Evolutionary conservation across 2,888 invertebrate genomes (phyloP), one percentile per base, ranked within the genome.

Genomic region (Cryptus armator): DNA sequence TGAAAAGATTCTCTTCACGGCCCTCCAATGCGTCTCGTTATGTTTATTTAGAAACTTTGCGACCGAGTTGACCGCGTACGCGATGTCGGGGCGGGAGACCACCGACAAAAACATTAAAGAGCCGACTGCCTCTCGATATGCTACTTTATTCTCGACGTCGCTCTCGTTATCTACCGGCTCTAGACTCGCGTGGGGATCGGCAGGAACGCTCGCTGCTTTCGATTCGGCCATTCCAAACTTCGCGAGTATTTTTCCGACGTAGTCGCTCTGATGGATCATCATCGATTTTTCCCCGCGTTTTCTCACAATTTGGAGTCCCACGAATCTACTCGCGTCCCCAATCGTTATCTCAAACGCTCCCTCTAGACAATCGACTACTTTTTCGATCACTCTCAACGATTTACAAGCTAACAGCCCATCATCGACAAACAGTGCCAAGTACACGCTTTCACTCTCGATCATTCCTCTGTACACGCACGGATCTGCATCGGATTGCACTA

Each of bases 201-300:
- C 59, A 1, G 72, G 72, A 4, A 72, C 59, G 62, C 81, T 74
- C 9, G 82, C 64, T 10, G 87, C 56, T 51, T 88, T 87, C 44
- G 87, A 86, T 32, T 87, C 82, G 24, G 0, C 10, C 89, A 90
- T 89, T 44, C 85, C 80, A 83, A 89, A 89, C 68, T 87, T 82
- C 19, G 81, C 53, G 19, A 88, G 62, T 14, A 90, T 66, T 67
- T 83, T 53, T 6, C 72, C 48, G 12, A 87, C 78, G 62, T 89
- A 88, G 4, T 70, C 77, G 12, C 19, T 84, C 75, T 90, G 90
- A 74, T 89, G 72, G 24, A 89, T 66, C 14, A 79, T 72, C 24
- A 88, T 81, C 37, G 24, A 76, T 53, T 76, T 66, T 9, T 64
- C 19, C 0, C 44, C 64, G 48, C 81, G 62, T 48, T 64, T 70